These are phyloP conservation scores for Lasiurus borealis DNA, from an alignment of 2,113 vertebrate genomes.

Conservation along the genomic window DNA sequence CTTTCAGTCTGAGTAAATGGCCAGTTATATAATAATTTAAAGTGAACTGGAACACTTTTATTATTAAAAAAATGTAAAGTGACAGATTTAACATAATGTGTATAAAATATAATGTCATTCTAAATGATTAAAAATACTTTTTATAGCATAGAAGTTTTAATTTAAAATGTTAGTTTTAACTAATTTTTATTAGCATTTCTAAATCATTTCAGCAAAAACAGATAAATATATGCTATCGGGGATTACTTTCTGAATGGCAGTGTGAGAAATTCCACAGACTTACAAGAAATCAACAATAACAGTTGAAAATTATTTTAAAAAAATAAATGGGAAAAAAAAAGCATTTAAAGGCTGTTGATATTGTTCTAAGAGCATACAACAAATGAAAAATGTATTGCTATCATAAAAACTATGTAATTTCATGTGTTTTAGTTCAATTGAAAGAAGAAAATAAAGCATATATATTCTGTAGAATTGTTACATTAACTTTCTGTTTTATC, in stretches of 20 bases:
- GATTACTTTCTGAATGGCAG: neutral
- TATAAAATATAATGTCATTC: neutral
- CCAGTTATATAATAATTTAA: neutral
- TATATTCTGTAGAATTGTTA: neutral
- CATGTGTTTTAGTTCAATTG: neutral
- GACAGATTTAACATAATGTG: neutral
- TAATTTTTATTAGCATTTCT: neutral
- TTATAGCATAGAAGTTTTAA: neutral
- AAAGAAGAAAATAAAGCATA: neutral
- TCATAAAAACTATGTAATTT: neutral
- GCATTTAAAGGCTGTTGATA: neutral
- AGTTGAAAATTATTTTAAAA: neutral
- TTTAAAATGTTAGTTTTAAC: neutral
- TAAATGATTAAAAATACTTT: neutral
- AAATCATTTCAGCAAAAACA: neutral
- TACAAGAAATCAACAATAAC: neutral
- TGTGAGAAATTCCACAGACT: neutral
- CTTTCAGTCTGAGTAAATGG: no score
- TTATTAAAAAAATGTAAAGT: constrained; percentile 9
- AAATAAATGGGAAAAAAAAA: neutral
- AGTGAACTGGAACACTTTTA: neutral
- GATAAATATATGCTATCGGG: neutral
- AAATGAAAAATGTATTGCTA: neutral
- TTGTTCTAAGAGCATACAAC: neutral
- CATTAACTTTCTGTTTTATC: neutral